A percentile compares a stretch with the other conserved stretches of the same genome.
phyloP scores from a whole-genome alignment of 1,140 invertebrate species.

The Ceratosolen fusciceps region DNA sequence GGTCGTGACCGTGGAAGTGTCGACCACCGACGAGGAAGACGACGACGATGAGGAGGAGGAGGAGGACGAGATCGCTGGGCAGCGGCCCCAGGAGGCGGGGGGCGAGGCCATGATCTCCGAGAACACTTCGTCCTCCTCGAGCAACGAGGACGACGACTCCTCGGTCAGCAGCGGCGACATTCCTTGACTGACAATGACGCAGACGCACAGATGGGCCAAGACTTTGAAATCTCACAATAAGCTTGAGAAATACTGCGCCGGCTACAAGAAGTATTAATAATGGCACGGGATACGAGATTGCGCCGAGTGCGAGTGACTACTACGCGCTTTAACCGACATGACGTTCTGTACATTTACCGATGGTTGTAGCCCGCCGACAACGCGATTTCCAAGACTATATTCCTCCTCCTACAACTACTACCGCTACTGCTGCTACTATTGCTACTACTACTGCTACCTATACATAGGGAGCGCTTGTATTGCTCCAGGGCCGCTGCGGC shows the following conservation, averaged over 20 bases:
- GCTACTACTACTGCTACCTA: too few relatives aligned
- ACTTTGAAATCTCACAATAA: slow-evolving; percentile 15
- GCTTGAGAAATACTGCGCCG: slow-evolving; percentile 17
- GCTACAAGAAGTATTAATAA: slow-evolving; percentile 35
- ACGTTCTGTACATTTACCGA: too few relatives aligned
- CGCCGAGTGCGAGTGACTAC: too few relatives aligned
- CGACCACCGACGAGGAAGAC: slow-evolving; percentile 40
- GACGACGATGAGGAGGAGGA: slow-evolving; percentile 46
- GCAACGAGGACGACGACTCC: slow-evolving; percentile 69
- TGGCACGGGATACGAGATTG: too few relatives aligned
- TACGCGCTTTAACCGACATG: too few relatives aligned
- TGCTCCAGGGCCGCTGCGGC: too few relatives aligned
- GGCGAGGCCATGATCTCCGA: slow-evolving; percentile 72
- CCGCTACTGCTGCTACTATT: too few relatives aligned
- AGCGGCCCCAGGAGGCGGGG: slow-evolving; percentile 67
- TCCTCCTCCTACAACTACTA: too few relatives aligned
- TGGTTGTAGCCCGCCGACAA: too few relatives aligned
- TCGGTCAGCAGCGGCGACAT: slow-evolving; percentile 67
- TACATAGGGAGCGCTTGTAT: too few relatives aligned
- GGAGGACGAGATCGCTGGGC: slow-evolving; percentile 50
- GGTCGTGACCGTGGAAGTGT: slow-evolving; percentile 18
- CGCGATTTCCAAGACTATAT: too few relatives aligned
- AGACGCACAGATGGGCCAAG: slow-evolving; percentile 34
- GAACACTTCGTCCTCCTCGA: slow-evolving; percentile 68
- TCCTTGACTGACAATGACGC: slow-evolving; percentile 57